Evolutionary conservation across 2,113 vertebrate genomes (phyloP).

Genomic region (Propithecus coquereli): DNA sequence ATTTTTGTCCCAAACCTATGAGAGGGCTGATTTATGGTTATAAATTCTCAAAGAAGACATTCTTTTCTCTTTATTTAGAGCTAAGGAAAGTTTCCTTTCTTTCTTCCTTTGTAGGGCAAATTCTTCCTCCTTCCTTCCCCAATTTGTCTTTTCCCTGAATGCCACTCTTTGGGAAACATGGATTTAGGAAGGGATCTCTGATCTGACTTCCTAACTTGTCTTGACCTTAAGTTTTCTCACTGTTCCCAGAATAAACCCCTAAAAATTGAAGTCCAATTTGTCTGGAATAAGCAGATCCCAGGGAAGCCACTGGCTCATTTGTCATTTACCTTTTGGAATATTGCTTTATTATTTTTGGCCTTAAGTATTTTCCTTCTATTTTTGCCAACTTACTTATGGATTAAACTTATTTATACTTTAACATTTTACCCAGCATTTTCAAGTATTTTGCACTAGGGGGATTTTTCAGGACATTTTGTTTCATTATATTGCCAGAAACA

Average conservation of each 20-base stretch:
- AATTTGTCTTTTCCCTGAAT: not conserved
- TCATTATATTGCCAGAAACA: not conserved
- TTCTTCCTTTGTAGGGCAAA: not conserved
- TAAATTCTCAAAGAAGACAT: not conserved
- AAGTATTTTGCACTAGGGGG: not conserved
- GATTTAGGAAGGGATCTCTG: not conserved
- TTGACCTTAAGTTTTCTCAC: not conserved
- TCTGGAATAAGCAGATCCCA: not conserved
- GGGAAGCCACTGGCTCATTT: not conserved
- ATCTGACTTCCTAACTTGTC: not conserved
- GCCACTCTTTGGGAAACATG: not conserved
- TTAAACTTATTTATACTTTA: not conserved
- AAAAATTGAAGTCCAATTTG: not conserved
- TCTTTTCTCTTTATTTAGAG: not conserved
- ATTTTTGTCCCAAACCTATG: not conserved
- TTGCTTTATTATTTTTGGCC: not conserved
- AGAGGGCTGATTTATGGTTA: not conserved
- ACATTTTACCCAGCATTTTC: not conserved
- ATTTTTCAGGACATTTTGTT: conserved; percentile 7
- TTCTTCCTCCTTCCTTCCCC: not conserved
- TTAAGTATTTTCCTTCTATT: not conserved
- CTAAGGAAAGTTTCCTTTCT: not conserved
- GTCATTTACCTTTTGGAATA: not conserved
- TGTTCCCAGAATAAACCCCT: not conserved
- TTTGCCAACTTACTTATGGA: not conserved